Conservation (phyloP, 2,113 vertebrate species). For the Paracanthobrama guichenoti region DNA sequence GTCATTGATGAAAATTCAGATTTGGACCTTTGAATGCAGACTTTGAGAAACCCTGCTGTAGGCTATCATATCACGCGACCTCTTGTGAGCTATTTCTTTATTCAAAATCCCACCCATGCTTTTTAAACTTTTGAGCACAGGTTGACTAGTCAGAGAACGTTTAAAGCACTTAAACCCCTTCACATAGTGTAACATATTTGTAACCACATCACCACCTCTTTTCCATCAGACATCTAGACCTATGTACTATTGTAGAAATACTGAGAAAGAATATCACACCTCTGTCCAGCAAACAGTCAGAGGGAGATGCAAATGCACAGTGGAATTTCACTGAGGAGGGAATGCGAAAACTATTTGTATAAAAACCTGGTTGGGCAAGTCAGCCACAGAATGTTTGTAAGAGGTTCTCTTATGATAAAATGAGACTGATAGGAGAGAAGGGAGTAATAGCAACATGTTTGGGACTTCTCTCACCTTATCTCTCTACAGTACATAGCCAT, state of each 20-base stretch:
- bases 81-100: too few species aligned
- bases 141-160: too few species aligned
- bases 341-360: background rate
- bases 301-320: background rate
- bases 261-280: background rate
- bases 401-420: background rate
- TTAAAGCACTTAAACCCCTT: too few species aligned
- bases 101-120: too few species aligned
- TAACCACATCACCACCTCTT: too few species aligned
- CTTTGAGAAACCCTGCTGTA: too few species aligned
- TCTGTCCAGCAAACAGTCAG: background rate
- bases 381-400: background rate
- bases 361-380: background rate
- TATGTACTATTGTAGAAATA: background rate
- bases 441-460: background rate
- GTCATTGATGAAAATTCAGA: too few species aligned
- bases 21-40: too few species aligned
- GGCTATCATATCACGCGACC: too few species aligned
- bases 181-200: too few species aligned
- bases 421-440: slow-evolving; percentile 22
- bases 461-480: slow-evolving; percentile 49
- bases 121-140: too few species aligned
- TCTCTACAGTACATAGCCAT: background rate
- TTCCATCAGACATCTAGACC: too few species aligned
- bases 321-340: background rate